phyloP scores from a whole-genome alignment of 2,888 invertebrate genomes.

The Pandemis corylana region DNA sequence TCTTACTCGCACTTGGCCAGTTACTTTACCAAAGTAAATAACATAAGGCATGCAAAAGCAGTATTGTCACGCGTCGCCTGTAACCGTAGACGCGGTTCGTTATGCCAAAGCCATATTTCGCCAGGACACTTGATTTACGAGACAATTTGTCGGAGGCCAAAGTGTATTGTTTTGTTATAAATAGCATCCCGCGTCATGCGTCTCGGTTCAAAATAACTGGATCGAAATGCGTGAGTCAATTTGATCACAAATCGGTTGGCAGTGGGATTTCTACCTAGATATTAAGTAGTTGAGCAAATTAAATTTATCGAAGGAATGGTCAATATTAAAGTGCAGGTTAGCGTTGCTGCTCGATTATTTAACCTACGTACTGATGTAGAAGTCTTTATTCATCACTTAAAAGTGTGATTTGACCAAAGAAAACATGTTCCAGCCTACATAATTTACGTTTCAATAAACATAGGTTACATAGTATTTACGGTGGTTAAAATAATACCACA shows the following conservation, averaged over 20 bases:
- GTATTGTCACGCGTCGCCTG: slow-evolving; percentile 29
- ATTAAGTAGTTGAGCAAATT: too few species aligned
- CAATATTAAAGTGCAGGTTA: too few species aligned
- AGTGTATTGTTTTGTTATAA: slow-evolving; percentile 41
- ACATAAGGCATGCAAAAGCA: slow-evolving; percentile 28
- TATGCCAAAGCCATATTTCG: slow-evolving; percentile 40
- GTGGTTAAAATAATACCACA: background rate
- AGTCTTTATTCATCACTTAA: too few species aligned
- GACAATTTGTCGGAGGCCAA: slow-evolving; percentile 42
- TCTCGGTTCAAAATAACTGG: slow-evolving; percentile 13
- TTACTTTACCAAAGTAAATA: background rate
- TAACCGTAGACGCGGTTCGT: slow-evolving; percentile 33
- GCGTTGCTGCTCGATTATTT: too few species aligned
- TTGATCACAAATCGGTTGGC: background rate
- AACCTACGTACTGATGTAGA: too few species aligned
- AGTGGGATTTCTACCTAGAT: too few species aligned
- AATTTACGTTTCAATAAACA: background rate
- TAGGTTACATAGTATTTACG: background rate
- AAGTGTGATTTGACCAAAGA: too few species aligned
- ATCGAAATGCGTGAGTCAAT: background rate
- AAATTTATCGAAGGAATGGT: too few species aligned
- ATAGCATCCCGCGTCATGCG: slow-evolving; percentile 29
- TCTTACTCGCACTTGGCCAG: too few species aligned
- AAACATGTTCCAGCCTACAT: background rate
- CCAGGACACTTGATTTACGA: slow-evolving; percentile 42